phyloP scores from a whole-genome alignment of 2,797 vertebrate species.

The Takifugu ocellatus region DNA sequence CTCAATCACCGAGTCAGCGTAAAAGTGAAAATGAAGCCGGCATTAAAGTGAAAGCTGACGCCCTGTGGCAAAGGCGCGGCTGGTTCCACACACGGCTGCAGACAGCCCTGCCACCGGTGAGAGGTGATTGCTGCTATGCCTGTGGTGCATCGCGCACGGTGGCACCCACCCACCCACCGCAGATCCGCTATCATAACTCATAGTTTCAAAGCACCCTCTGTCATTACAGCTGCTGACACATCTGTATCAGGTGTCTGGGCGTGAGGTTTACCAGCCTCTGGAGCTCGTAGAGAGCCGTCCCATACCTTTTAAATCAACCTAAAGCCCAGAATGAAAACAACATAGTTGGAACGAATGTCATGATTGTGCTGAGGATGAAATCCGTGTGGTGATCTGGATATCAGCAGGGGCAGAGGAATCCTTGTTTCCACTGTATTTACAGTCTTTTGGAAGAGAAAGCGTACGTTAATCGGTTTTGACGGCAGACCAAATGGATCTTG shows the following conservation, averaged over 20 bases:
- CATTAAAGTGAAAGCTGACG: slow-evolving; percentile 26
- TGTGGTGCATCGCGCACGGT: slow-evolving; percentile 20
- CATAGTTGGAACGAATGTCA: not conserved
- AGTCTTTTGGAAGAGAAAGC: slow-evolving; percentile 50
- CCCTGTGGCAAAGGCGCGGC: slow-evolving; percentile 14
- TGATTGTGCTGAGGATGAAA: slow-evolving; percentile 9
- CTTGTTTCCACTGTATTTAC: slow-evolving; percentile 54
- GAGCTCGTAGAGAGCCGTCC: not conserved
- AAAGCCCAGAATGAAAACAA: slow-evolving; percentile 5
- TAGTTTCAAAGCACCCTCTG: slow-evolving; percentile 43
- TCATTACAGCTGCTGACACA: slow-evolving; percentile 38
- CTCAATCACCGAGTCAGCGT: slow-evolving; percentile 24
- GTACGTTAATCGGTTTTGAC: slow-evolving; percentile 56
- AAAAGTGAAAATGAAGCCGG: slow-evolving; percentile 6
- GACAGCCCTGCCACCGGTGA: slow-evolving; percentile 12
- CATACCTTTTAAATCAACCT: too few species aligned
- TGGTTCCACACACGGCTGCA: slow-evolving; percentile 17
- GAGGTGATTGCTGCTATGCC: slow-evolving; percentile 14
- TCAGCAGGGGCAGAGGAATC: slow-evolving; percentile 29
- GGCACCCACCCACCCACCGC: slow-evolving; percentile 30
- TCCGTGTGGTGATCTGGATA: slow-evolving; percentile 10
- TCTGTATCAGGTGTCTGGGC: slow-evolving; percentile 60
- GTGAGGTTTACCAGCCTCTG: slow-evolving; percentile 3
- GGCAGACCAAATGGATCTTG: slow-evolving; percentile 43
- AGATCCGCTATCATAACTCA: slow-evolving; percentile 42